Evolutionary conservation across 2,888 invertebrate species (phyloP).

Genomic region (Apeira syringaria): DNA sequence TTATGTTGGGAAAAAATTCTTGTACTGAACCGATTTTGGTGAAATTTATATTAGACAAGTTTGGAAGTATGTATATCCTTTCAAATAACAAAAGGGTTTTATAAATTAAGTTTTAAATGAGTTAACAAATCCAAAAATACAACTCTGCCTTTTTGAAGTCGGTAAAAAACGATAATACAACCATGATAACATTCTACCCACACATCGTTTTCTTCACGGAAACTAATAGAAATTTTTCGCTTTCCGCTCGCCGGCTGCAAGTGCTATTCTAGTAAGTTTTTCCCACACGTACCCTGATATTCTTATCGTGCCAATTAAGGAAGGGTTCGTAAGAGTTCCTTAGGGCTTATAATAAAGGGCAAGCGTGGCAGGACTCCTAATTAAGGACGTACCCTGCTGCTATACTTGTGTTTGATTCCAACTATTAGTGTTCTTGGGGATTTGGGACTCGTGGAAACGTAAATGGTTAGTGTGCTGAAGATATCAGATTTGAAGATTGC

Average conservation of each 20-base stretch:
- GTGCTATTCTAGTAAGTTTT: slow-evolving; percentile 53
- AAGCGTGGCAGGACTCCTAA: slow-evolving; percentile 78
- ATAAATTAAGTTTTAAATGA: too few species aligned
- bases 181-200: too few species aligned
- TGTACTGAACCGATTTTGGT: slow-evolving; percentile 5
- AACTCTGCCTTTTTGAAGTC: too few species aligned
- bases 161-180: too few species aligned
- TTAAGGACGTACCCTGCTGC: slow-evolving; percentile 71
- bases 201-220: slow-evolving; percentile 1
- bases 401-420: slow-evolving; percentile 28
- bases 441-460: background rate
- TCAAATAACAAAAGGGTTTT: too few species aligned
- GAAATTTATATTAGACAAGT: too few species aligned
- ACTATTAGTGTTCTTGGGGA: slow-evolving; percentile 29
- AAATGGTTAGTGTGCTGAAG: background rate
- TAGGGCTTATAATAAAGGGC: slow-evolving; percentile 64
- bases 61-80: too few species aligned
- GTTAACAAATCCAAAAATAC: too few species aligned
- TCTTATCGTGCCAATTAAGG: slow-evolving; percentile 80
- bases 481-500: too few species aligned
- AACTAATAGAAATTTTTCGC: slow-evolving; percentile 21
- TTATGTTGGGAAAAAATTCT: too few species aligned
- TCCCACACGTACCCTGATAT: slow-evolving; percentile 73
- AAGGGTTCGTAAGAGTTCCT: slow-evolving; percentile 63
- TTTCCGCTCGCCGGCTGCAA: slow-evolving; percentile 45